phyloP scores from a whole-genome alignment of 2,888 invertebrate species.

The Subacronicta megacephala region DNA sequence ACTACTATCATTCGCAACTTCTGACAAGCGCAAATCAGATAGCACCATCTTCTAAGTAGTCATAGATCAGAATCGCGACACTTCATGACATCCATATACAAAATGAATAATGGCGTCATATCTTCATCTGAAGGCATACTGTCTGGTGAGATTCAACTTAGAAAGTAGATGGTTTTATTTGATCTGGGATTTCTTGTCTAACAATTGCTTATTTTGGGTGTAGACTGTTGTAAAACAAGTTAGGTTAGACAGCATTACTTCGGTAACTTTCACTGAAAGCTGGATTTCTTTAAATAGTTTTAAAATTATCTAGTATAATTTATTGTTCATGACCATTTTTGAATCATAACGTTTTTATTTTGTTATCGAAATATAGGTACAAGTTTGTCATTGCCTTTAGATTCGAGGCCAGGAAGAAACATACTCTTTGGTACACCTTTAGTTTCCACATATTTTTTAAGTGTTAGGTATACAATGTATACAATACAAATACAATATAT shows the following conservation, averaged over 20 bases:
- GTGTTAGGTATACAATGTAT: too few relatives aligned
- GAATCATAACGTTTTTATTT: background rate
- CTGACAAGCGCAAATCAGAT: constrained; percentile 51
- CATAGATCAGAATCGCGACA: constrained; percentile 56
- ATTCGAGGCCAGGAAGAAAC: too few relatives aligned
- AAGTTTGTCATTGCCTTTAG: too few relatives aligned
- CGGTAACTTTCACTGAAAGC: constrained; percentile 31
- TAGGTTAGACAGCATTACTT: constrained; percentile 9
- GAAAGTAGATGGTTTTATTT: constrained; percentile 55
- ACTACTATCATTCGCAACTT: constrained; percentile 17
- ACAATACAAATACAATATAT: too few relatives aligned
- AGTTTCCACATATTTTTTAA: too few relatives aligned
- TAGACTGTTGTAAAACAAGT: constrained; percentile 29
- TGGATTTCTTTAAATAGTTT: constrained; percentile 18
- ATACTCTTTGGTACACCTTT: too few relatives aligned
- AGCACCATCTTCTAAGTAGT: constrained; percentile 44
- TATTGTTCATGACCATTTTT: background rate
- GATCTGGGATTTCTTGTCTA: constrained; percentile 36
- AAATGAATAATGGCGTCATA: constrained; percentile 58
- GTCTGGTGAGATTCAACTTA: constrained; percentile 44
- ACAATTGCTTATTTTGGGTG: constrained; percentile 37
- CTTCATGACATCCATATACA: constrained; percentile 50
- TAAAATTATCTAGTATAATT: background rate
- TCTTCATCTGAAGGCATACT: constrained; percentile 47
- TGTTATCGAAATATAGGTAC: too few relatives aligned